Conservation (phyloP, 2,113 vertebrate genomes). For the Lepisosteus osseus region DNA sequence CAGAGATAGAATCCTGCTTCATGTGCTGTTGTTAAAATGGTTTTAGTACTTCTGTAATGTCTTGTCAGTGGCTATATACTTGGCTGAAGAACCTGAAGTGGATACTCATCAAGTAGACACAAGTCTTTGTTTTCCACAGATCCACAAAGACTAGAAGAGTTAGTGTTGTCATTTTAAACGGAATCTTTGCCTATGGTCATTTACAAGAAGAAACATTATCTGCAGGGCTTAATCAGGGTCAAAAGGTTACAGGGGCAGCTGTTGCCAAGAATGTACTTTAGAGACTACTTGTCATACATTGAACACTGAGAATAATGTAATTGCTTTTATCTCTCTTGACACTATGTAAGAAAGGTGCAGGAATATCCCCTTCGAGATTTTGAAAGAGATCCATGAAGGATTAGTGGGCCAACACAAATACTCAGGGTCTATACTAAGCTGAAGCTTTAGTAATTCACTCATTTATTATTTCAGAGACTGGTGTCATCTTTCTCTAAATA, state of each 20-base stretch:
- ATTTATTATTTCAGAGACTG: neutral
- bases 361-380: constrained; percentile 13
- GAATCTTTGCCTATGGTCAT: constrained; percentile 2
- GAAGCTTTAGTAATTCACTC: neutral
- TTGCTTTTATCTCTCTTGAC: constrained; percentile 12
- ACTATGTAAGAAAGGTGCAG: constrained; percentile 13
- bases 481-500: too few species aligned
- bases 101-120: too few species aligned
- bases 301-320: constrained; percentile 30
- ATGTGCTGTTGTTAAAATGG: too few species aligned
- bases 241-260: constrained; percentile 45
- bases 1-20: too few species aligned
- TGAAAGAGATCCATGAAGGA: neutral
- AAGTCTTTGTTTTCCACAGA: neutral
- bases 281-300: constrained; percentile 55
- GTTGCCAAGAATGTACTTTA: constrained; percentile 38
- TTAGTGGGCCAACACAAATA: neutral
- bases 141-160: constrained; percentile 11
- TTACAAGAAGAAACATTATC: constrained; percentile 22
- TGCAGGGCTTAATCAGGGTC: constrained; percentile 22
- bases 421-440: neutral
- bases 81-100: too few species aligned
- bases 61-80: too few species aligned
- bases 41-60: too few species aligned
- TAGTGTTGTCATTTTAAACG: constrained; percentile 15